Conservation (phyloP, 2,113 vertebrate species). For the Sardina pilchardus region DNA sequence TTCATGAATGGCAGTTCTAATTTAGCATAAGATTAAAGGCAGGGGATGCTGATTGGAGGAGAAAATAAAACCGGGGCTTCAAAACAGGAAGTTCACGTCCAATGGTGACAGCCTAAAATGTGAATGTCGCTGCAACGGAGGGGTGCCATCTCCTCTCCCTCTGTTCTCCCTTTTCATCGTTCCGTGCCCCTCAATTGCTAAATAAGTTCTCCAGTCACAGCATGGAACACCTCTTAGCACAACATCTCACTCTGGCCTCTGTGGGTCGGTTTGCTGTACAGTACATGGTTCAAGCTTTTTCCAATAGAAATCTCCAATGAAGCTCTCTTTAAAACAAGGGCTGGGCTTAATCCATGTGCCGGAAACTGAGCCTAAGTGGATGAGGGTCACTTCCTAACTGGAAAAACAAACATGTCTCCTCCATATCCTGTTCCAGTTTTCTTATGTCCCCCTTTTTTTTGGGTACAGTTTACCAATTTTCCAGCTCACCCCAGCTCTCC, state of each 20-base stretch:
- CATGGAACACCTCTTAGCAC: not conserved
- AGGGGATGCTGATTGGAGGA: constrained; percentile 25
- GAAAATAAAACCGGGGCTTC: not conserved
- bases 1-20: constrained; percentile 50
- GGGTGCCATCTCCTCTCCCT: constrained; percentile 21
- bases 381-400: too few relatives aligned
- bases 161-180: constrained; percentile 37
- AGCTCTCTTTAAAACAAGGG: too few relatives aligned
- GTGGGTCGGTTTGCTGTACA: too few relatives aligned
- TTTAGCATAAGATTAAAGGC: constrained; percentile 46
- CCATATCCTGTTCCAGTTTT: not conserved
- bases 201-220: not conserved
- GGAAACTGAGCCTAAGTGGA: too few relatives aligned
- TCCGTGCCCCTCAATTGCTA: not conserved
- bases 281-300: too few relatives aligned
- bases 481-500: not conserved
- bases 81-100: constrained; percentile 22
- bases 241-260: not conserved
- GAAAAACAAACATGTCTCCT: not conserved
- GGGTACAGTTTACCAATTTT: not conserved
- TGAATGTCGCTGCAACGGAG: constrained; percentile 18
- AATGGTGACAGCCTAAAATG: constrained; percentile 28
- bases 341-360: too few relatives aligned
- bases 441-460: not conserved
- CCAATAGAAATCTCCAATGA: too few relatives aligned